Evolutionary conservation across 2,888 invertebrate genomes (phyloP).

Genomic region (Brenthis daphne): DNA sequence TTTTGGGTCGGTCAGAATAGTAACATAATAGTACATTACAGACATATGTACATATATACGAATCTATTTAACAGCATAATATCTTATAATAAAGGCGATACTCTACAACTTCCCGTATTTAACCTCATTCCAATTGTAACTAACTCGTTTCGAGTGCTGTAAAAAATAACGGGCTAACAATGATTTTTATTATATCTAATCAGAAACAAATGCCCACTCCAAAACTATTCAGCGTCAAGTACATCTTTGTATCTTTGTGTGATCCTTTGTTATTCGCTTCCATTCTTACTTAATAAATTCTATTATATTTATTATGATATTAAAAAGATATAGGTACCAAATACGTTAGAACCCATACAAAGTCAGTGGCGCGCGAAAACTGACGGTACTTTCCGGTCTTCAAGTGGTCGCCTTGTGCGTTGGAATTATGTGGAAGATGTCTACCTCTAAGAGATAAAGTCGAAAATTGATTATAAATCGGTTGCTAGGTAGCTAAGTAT

Average conservation of each 20-base stretch:
- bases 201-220: slow-evolving; percentile 47
- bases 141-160: slow-evolving; percentile 14
- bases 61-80: background rate
- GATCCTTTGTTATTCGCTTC: slow-evolving; percentile 49
- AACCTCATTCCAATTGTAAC: background rate
- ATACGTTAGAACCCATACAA: slow-evolving; percentile 62
- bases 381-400: slow-evolving; percentile 76
- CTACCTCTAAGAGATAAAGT: slow-evolving; percentile 24
- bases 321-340: slow-evolving; percentile 72
- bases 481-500: slow-evolving; percentile 30
- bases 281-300: slow-evolving; percentile 56
- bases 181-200: slow-evolving; percentile 29
- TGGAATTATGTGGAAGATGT: slow-evolving; percentile 41
- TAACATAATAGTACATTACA: too few species aligned
- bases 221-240: slow-evolving; percentile 45
- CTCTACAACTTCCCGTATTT: slow-evolving; percentile 1
- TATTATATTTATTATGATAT: slow-evolving; percentile 62
- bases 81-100: background rate
- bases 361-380: slow-evolving; percentile 72
- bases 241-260: slow-evolving; percentile 46
- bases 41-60: background rate
- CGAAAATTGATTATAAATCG: slow-evolving; percentile 18
- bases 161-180: slow-evolving; percentile 31
- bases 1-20: too few species aligned
- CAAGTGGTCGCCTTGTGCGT: slow-evolving; percentile 58